These are phyloP conservation scores for Gouania willdenowi DNA, from an alignment of 2,797 vertebrate species.

Conservation along the genomic window DNA sequence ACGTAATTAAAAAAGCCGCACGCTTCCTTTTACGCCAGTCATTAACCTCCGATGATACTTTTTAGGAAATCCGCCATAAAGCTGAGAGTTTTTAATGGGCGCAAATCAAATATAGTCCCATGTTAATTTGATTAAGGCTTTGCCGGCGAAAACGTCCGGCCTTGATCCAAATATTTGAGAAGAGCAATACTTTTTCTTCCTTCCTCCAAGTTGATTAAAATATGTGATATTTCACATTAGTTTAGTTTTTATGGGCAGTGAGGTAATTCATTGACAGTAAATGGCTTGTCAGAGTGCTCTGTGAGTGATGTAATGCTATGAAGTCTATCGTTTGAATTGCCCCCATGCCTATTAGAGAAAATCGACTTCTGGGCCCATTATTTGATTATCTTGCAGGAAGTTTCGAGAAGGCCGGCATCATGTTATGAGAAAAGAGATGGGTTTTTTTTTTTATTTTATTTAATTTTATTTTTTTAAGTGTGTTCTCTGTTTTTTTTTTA, in stretches of 20 bases:
- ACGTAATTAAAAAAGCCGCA: conserved; percentile 65
- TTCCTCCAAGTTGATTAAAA: conserved; percentile 79
- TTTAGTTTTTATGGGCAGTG: conserved; percentile 76
- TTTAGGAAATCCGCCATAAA: conserved; percentile 73
- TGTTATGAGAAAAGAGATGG: conserved; percentile 38
- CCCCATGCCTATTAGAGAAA: conserved; percentile 63
- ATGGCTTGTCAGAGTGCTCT: conserved; percentile 72
- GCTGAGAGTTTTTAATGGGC: conserved; percentile 71
- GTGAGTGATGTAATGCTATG: conserved; percentile 72
- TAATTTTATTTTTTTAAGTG: no score
- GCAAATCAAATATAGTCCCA: conserved; percentile 73
- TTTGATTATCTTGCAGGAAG: conserved; percentile 74
- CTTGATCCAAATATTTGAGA: conserved; percentile 71
- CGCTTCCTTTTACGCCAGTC: conserved; percentile 54
- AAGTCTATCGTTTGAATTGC: conserved; percentile 75
- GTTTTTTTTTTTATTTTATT: no score
- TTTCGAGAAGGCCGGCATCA: conserved; percentile 57
- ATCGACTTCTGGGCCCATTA: conserved; percentile 69
- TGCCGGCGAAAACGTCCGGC: conserved; percentile 67
- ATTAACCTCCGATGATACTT: conserved; percentile 75
- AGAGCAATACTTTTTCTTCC: conserved; percentile 61
- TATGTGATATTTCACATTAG: conserved; percentile 82
- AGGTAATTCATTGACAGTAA: conserved; percentile 75
- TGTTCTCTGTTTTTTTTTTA: no score
- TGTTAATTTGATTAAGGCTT: conserved; percentile 77